A percentile compares a stretch with the other conserved stretches of the same genome.
These are phyloP conservation scores for Tethya wilhelma DNA, from an alignment of 37 sponge, comb jelly and placozoan genomes.

Conservation along the genomic window DNA sequence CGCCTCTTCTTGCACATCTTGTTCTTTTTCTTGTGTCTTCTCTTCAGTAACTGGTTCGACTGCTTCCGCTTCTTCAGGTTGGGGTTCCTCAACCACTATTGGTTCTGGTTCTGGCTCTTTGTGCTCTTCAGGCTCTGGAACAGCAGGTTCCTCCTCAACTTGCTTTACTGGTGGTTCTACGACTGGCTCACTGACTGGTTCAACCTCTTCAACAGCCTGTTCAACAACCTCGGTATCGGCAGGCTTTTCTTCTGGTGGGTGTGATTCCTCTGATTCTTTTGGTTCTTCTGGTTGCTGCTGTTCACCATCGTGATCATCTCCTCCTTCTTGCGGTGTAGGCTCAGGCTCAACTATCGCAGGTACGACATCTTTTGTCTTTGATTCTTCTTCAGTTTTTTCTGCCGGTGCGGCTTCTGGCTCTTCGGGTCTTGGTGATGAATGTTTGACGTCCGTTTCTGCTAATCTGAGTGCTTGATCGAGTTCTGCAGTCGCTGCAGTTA, in stretches of 20 bases:
- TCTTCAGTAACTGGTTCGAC: constrained; percentile 2
- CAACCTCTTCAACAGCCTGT: neutral
- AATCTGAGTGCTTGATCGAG: neutral
- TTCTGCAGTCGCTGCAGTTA: neutral
- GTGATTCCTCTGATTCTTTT: neutral
- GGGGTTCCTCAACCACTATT: neutral
- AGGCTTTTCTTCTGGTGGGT: neutral
- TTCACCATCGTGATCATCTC: neutral
- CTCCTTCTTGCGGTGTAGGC: neutral
- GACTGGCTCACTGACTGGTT: neutral
- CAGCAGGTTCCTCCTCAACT: neutral
- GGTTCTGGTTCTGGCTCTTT: too few relatives aligned
- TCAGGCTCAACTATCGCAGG: constrained; percentile 5
- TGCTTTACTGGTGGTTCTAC: constrained; percentile 25
- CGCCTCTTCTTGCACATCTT: neutral
- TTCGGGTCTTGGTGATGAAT: neutral
- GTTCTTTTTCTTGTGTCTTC: neutral
- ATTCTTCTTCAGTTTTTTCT: constrained; percentile 14
- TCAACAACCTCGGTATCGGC: neutral
- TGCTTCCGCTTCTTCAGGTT: constrained; percentile 1
- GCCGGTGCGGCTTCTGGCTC: neutral
- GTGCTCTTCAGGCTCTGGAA: constrained; percentile 2
- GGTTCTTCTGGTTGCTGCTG: constrained; percentile 8
- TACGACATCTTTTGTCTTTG: neutral
- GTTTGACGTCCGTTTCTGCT: neutral